Evolutionary conservation across 2,113 vertebrate species (phyloP).

Genomic region (Brachirus orientalis): DNA sequence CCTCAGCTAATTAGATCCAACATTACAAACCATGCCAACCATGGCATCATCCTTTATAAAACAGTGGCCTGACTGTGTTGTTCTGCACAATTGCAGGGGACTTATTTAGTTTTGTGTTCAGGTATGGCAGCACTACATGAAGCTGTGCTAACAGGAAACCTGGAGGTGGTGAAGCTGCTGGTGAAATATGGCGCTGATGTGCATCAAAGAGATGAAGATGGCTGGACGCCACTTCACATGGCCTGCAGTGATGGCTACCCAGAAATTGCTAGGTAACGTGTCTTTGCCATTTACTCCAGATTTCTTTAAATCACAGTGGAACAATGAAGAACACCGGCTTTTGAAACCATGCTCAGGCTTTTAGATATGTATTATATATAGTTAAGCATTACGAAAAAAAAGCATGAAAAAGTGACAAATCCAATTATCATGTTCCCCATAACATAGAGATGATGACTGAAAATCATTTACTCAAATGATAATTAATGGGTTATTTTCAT

Average conservation of each 20-base stretch:
- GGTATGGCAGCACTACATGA: constrained; percentile 95
- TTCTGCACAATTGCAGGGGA: neutral
- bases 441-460: neutral
- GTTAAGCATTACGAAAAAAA: neutral
- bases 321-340: too few species aligned
- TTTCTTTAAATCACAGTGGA: too few species aligned
- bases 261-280: constrained; percentile 89
- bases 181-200: constrained; percentile 92
- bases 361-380: too few species aligned
- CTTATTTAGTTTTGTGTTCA: constrained; percentile 49
- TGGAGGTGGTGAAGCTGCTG: constrained; percentile 94
- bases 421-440: too few species aligned
- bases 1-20: neutral
- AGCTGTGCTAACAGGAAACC: constrained; percentile 91
- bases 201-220: constrained; percentile 90
- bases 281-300: neutral
- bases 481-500: neutral
- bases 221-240: constrained; percentile 95
- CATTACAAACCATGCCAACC: neutral
- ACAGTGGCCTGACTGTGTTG: neutral
- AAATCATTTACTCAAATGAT: neutral
- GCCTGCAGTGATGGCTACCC: constrained; percentile 92
- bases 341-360: too few species aligned
- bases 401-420: too few species aligned
- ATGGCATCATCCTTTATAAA: neutral